phyloP scores from a whole-genome alignment of 2,888 invertebrate genomes.

The Eupithecia subumbrata region DNA sequence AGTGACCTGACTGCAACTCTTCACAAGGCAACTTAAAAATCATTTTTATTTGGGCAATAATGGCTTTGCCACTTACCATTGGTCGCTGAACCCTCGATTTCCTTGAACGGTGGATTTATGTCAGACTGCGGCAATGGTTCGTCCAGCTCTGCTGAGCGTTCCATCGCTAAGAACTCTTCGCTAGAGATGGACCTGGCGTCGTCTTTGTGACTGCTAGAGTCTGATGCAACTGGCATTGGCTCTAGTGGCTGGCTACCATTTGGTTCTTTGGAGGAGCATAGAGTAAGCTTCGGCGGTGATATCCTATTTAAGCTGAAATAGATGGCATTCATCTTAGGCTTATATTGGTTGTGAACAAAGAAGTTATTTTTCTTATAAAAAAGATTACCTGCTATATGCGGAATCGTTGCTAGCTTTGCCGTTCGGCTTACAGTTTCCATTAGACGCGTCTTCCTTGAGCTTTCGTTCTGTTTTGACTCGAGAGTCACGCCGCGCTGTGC shows the following conservation, averaged over 20 bases:
- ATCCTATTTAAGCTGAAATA: slow-evolving; percentile 73
- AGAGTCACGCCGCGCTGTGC: slow-evolving; percentile 64
- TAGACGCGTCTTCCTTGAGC: slow-evolving; percentile 61
- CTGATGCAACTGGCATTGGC: slow-evolving; percentile 67
- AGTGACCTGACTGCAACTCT: background rate
- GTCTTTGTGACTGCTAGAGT: slow-evolving; percentile 71
- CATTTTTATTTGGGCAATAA: background rate
- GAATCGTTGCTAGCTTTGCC: slow-evolving; percentile 86
- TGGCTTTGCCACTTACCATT: slow-evolving; percentile 55
- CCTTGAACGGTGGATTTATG: slow-evolving; percentile 56
- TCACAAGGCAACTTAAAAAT: background rate
- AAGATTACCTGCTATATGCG: slow-evolving; percentile 91
- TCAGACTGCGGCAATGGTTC: slow-evolving; percentile 60
- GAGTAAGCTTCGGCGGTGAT: slow-evolving; percentile 77
- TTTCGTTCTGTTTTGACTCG: slow-evolving; percentile 66
- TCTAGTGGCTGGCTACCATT: slow-evolving; percentile 65
- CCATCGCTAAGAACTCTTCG: slow-evolving; percentile 80
- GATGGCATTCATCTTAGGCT: background rate
- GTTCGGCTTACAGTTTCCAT: slow-evolving; percentile 73
- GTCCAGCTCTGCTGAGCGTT: slow-evolving; percentile 73
- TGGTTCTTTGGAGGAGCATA: slow-evolving; percentile 70
- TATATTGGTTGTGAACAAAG: background rate
- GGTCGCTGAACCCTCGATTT: slow-evolving; percentile 54
- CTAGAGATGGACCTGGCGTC: slow-evolving; percentile 73
- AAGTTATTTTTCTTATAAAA: background rate